Conservation (phyloP, 2,888 invertebrate species). For the Schrankia costaestrigalis region DNA sequence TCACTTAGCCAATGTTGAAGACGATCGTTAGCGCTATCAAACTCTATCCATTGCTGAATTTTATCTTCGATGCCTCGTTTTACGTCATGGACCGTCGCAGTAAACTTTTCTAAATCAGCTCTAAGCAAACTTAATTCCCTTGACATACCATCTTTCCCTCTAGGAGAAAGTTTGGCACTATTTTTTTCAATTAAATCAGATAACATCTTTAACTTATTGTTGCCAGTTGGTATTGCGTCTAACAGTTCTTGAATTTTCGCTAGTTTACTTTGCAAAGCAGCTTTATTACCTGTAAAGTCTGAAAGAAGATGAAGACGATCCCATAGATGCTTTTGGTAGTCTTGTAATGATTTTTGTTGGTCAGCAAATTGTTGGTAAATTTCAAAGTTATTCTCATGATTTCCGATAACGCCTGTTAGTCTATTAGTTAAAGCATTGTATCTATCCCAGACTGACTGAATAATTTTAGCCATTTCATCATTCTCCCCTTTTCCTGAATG, state of each 20-base stretch:
- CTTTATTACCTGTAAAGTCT: constrained; percentile 93
- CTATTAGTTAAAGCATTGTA: constrained; percentile 86
- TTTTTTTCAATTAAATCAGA: constrained; percentile 87
- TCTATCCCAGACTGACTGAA: constrained; percentile 86
- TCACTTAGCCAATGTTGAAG: constrained; percentile 92
- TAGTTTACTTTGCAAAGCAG: constrained; percentile 89
- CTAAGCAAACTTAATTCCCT: constrained; percentile 88
- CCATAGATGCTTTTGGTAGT: constrained; percentile 94
- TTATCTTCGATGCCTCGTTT: constrained; percentile 90
- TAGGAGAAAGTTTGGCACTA: constrained; percentile 85
- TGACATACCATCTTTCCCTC: constrained; percentile 92
- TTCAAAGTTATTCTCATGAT: constrained; percentile 88
- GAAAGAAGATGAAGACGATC: constrained; percentile 91
- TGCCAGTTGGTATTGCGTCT: constrained; percentile 88
- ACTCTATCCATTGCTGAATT: constrained; percentile 94
- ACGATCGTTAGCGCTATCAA: constrained; percentile 91
- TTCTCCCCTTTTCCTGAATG: constrained; percentile 78
- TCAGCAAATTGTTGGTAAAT: constrained; percentile 93
- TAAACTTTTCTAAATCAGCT: constrained; percentile 92
- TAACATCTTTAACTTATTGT: constrained; percentile 87
- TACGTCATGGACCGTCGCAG: constrained; percentile 87
- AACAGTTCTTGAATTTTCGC: constrained; percentile 90
- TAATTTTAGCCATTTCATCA: constrained; percentile 84
- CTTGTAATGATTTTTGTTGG: constrained; percentile 91
- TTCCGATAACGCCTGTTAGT: constrained; percentile 84